These are phyloP conservation scores for Ormyrus rosae DNA, from an alignment of 2,888 invertebrate species.

Conservation along the genomic window DNA sequence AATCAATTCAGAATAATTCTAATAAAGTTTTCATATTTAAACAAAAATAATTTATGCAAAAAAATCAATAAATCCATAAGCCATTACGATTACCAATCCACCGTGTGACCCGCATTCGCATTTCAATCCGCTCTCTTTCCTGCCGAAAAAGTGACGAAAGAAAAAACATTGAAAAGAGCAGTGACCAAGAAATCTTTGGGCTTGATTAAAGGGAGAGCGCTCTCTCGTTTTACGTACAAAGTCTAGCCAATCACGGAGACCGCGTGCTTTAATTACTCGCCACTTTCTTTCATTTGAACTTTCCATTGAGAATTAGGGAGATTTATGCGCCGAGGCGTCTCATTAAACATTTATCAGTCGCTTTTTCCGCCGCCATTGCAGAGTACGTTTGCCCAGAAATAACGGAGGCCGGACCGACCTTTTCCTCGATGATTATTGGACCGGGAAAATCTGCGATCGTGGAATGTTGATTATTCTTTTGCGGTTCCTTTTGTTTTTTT, in stretches of 20 bases:
- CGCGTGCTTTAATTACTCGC: constrained; percentile 65
- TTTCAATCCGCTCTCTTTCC: neutral
- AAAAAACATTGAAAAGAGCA: neutral
- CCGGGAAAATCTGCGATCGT: constrained; percentile 19
- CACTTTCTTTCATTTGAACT: constrained; percentile 67
- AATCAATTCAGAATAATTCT: too few species aligned
- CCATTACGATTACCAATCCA: too few species aligned
- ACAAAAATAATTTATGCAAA: too few species aligned
- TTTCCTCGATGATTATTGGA: constrained; percentile 37
- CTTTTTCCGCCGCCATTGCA: neutral
- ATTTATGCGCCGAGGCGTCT: constrained; percentile 60
- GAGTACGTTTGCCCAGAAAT: constrained; percentile 23
- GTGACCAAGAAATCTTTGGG: constrained; percentile 43
- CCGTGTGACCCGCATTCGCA: constrained; percentile 2
- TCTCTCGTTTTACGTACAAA: constrained; percentile 29
- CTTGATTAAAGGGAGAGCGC: constrained; percentile 52
- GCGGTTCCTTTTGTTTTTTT: neutral
- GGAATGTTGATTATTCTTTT: constrained; percentile 31
- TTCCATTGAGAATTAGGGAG: constrained; percentile 64
- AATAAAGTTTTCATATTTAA: too few species aligned
- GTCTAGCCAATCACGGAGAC: constrained; percentile 40
- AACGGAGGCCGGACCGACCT: constrained; percentile 7
- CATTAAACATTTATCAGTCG: constrained; percentile 67
- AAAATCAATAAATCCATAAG: too few species aligned
- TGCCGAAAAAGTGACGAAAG: neutral